A percentile compares a stretch with the other conserved stretches of the same genome.
phyloP scores from a whole-genome alignment of 2,797 vertebrate species.

The Hydrophis major region DNA sequence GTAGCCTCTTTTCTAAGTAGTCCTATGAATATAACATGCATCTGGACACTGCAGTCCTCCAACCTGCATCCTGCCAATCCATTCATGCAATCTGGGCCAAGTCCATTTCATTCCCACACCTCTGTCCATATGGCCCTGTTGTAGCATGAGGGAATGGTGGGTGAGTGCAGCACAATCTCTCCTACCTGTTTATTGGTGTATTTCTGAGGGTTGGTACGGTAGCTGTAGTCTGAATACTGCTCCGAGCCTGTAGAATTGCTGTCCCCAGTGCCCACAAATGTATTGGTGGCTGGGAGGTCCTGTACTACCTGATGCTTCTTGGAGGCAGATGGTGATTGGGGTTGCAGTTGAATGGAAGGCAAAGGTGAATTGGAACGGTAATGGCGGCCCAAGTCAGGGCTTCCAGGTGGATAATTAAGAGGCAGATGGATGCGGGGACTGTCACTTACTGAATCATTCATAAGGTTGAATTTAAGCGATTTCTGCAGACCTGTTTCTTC shows the following conservation, averaged over 20 bases:
- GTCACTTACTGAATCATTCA: constrained; percentile 87
- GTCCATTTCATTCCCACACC: constrained; percentile 87
- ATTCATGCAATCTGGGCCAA: constrained; percentile 42
- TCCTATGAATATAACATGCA: neutral
- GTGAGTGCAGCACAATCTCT: constrained; percentile 85
- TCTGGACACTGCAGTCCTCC: neutral
- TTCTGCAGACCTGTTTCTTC: constrained; percentile 91
- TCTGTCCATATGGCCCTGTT: constrained; percentile 90
- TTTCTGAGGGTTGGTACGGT: constrained; percentile 98
- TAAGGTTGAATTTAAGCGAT: constrained; percentile 93
- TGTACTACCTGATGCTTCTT: constrained; percentile 99
- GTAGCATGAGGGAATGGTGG: constrained; percentile 70
- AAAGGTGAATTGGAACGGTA: constrained; percentile 97
- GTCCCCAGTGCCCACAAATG: constrained; percentile 97
- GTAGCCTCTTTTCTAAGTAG: constrained; percentile 2
- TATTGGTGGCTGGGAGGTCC: constrained; percentile 97
- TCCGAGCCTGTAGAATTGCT: constrained; percentile 97
- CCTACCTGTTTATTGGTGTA: constrained; percentile 99
- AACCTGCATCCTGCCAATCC: constrained; percentile 8
- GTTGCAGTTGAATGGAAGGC: constrained; percentile 95
- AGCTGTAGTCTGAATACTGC: constrained; percentile 99
- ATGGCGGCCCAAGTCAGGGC: constrained; percentile 93
- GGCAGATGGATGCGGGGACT: constrained; percentile 96
- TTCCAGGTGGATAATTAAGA: constrained; percentile 93
- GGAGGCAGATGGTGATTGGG: constrained; percentile 95